These are phyloP conservation scores for Herpetotheres cachinnans DNA, from an alignment of 2,113 vertebrate genomes.

Conservation along the genomic window DNA sequence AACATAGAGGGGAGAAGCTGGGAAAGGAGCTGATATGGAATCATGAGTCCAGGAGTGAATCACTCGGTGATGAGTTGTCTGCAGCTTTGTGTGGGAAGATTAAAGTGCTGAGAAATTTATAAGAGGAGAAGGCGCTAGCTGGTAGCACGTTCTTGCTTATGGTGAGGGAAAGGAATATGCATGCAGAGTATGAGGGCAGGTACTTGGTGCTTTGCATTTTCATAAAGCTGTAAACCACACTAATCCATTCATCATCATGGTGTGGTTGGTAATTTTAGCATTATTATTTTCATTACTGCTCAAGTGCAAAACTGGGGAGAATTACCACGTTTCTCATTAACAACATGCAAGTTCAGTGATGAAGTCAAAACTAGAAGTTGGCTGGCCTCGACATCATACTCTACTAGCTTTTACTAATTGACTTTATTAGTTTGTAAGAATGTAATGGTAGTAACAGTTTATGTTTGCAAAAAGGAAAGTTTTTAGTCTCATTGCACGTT, in stretches of 20 bases:
- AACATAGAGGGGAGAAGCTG: neutral
- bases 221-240: neutral
- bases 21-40: neutral
- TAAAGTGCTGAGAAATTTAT: neutral
- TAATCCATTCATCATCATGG: neutral
- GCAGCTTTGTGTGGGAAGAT: conserved; percentile 33
- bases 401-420: neutral
- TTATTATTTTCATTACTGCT: neutral
- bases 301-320: neutral
- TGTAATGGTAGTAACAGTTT: neutral
- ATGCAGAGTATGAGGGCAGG: neutral
- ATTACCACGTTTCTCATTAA: neutral
- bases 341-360: neutral
- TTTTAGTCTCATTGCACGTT: neutral
- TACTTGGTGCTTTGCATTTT: neutral
- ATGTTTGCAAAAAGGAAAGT: neutral
- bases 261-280: neutral
- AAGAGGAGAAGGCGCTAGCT: neutral
- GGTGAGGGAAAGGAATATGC: neutral
- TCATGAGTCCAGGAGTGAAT: conserved; percentile 20
- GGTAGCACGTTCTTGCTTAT: neutral
- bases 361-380: neutral
- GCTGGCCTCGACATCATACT: neutral
- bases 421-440: neutral
- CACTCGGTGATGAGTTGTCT: neutral